These are phyloP conservation scores for Glaucomys volans DNA, from an alignment of 2,113 vertebrate genomes.

Conservation along the genomic window DNA sequence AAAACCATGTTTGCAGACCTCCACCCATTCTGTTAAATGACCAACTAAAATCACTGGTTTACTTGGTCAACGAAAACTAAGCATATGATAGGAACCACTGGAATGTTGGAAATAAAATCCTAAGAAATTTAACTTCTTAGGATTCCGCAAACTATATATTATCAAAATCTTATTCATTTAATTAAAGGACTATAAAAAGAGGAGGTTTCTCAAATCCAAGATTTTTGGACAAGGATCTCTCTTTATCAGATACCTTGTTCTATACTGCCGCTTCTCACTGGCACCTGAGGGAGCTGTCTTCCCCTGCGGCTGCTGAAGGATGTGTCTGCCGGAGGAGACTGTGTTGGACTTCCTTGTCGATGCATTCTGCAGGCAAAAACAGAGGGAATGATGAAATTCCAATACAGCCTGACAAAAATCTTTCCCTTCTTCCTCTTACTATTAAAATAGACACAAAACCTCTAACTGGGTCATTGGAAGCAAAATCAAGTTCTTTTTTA, in stretches of 20 bases:
- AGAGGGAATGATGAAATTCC: slow-evolving; percentile 52
- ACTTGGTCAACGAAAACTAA: neutral
- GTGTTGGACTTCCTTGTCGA: slow-evolving; percentile 89
- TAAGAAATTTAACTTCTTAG: neutral
- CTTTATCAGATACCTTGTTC: slow-evolving; percentile 94
- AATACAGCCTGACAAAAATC: neutral
- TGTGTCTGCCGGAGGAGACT: slow-evolving; percentile 90
- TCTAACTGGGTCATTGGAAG: neutral
- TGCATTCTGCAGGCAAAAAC: slow-evolving; percentile 89
- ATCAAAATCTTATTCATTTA: neutral
- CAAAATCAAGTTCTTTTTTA: neutral
- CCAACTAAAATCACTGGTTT: slow-evolving; percentile 22
- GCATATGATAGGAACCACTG: neutral
- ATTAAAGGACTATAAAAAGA: neutral
- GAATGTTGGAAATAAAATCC: neutral
- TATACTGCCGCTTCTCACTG: slow-evolving; percentile 94
- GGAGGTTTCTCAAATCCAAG: slow-evolving; percentile 70
- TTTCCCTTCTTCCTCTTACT: neutral
- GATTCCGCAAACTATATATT: neutral
- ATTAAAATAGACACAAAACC: neutral
- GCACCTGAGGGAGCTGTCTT: slow-evolving; percentile 96
- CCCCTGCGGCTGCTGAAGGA: slow-evolving; percentile 92
- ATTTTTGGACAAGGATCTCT: slow-evolving; percentile 77
- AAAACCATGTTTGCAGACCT: neutral
- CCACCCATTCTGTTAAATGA: neutral